Evolutionary conservation across 2,113 vertebrate genomes (phyloP).

Genomic region (Setophaga coronata): DNA sequence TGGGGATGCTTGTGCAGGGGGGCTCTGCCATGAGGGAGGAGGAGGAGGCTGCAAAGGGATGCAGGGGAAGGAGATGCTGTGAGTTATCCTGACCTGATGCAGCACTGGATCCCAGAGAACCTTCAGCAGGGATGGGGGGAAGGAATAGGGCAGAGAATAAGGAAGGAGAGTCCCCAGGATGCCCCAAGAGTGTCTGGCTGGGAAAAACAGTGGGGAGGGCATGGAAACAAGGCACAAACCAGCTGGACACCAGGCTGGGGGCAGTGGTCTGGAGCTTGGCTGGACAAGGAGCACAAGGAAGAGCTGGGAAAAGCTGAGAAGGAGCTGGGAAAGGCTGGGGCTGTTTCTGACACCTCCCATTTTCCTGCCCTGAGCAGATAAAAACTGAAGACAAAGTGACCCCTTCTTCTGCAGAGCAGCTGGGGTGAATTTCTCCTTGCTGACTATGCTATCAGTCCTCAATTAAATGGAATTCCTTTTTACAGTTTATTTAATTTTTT

Average conservation of each 20-base stretch:
- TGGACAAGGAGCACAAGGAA: not conserved
- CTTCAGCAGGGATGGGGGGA: not conserved
- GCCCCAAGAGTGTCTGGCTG: not conserved
- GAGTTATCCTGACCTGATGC: not conserved
- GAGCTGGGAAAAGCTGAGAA: not conserved
- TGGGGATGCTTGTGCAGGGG: not conserved
- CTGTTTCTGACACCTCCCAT: not conserved
- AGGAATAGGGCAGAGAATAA: not conserved
- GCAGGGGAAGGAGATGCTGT: not conserved
- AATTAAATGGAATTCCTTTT: not conserved
- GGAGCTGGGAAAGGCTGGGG: not conserved
- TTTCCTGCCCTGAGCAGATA: not conserved
- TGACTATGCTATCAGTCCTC: not conserved
- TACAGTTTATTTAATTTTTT: not conserved
- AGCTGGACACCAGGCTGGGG: not conserved
- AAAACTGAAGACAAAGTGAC: not conserved
- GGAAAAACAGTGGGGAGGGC: not conserved
- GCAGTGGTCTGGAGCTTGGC: not conserved
- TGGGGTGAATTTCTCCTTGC: not conserved
- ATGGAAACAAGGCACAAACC: not conserved
- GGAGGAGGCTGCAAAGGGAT: not conserved
- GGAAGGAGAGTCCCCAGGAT: not conserved
- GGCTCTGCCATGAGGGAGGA: not conserved
- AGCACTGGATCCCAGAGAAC: not conserved
- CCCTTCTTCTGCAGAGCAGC: not conserved